Conservation (phyloP, 2,797 vertebrate genomes). For the Chaetophractus vellerosus region DNA sequence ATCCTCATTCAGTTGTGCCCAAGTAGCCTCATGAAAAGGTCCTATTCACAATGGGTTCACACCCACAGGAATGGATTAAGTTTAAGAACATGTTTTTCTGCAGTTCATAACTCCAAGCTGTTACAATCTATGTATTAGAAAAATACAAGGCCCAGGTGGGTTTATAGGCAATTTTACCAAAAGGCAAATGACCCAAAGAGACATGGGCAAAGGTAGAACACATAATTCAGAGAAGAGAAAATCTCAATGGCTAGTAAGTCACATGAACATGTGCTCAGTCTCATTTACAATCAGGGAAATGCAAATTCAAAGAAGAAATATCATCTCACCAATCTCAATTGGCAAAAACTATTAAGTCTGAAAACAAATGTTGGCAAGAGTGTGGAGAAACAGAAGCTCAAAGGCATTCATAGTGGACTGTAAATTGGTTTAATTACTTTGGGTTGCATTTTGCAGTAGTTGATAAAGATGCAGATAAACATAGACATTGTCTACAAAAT, state of each 20-base stretch:
- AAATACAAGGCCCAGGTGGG: neutral
- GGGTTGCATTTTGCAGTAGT: constrained; percentile 34
- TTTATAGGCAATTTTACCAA: constrained; percentile 44
- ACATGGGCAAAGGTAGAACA: neutral
- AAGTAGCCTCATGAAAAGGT: too few relatives aligned
- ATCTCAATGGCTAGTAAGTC: constrained; percentile 14
- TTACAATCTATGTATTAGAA: constrained; percentile 4
- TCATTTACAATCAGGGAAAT: constrained; percentile 24
- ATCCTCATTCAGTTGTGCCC: too few relatives aligned
- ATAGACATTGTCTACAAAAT: neutral
- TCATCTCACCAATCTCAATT: neutral
- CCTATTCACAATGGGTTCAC: too few relatives aligned
- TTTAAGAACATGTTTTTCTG: too few relatives aligned
- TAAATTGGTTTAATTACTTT: constrained; percentile 30
- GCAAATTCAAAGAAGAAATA: constrained; percentile 44
- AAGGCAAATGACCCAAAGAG: constrained; percentile 15
- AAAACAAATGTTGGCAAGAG: neutral
- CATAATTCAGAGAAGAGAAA: neutral
- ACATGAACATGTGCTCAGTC: neutral
- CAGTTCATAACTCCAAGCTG: too few relatives aligned
- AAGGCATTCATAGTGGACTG: neutral
- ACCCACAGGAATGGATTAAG: too few relatives aligned
- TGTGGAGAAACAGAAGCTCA: constrained; percentile 23
- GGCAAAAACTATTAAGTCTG: constrained; percentile 8
- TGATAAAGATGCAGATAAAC: constrained; percentile 50